A percentile compares a stretch with the other conserved stretches of the same genome.
Conservation (phyloP, 2,888 invertebrate species). For the Melangyna quadrimaculata region DNA sequence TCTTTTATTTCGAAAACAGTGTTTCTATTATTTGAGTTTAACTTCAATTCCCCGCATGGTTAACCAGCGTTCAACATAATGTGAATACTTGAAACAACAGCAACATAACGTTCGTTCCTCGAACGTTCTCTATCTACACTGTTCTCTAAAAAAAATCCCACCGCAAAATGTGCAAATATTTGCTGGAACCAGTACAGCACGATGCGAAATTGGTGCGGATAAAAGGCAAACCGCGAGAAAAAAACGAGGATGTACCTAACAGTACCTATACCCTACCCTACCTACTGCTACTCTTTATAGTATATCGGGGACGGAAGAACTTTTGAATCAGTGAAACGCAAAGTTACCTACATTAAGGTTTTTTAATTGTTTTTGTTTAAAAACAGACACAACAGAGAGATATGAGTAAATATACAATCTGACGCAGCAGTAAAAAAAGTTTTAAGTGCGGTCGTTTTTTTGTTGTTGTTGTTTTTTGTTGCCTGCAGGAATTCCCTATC, state of each 20-base stretch:
- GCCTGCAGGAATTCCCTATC: not conserved
- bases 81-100: conserved; percentile 46
- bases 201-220: conserved; percentile 48
- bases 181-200: conserved; percentile 41
- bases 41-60: conserved; percentile 65
- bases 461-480: no score
- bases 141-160: conserved; percentile 19
- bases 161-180: conserved; percentile 56
- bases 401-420: not conserved
- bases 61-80: conserved; percentile 64
- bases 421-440: conserved; percentile 13
- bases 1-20: conserved; percentile 48
- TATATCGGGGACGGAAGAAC: conserved; percentile 1
- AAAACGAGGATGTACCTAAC: conserved; percentile 13
- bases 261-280: no score
- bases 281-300: no score
- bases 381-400: not conserved
- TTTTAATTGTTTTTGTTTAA: conserved; percentile 38
- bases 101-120: conserved; percentile 23
- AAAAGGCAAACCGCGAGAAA: conserved; percentile 12
- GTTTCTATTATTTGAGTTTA: conserved; percentile 54
- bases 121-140: not conserved
- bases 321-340: conserved; percentile 38
- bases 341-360: conserved; percentile 44
- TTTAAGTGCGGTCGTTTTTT: conserved; percentile 8